Evolutionary conservation across 2,797 vertebrate species (phyloP), one percentile per base, ranked within the genome.

Genomic region (Enteromius viviparus): DNA sequence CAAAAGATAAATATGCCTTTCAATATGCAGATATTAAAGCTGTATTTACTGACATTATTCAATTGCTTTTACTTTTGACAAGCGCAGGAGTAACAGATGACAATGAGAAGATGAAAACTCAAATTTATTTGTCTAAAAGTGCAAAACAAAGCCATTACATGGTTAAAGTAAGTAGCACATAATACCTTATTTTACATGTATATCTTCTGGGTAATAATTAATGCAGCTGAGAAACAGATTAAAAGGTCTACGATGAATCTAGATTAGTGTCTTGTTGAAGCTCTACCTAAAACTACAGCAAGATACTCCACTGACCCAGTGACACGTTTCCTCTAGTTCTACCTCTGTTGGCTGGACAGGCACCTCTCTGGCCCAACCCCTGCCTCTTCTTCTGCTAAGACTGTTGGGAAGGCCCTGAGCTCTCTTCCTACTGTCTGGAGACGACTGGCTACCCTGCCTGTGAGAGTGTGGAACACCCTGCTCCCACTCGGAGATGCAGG

Each of bases 401-500:
- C 92, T 94, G 91, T 87, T 74, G 71, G 85, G 92, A 90, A 60
- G 92, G 91, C 89, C 94, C 81, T 92, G 90, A 78, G 91, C 90
- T 91, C 90, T 92, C 49, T 62, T 87, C 91, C 88, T 96, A 90
- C n/a, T 89, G 66, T 84, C 76, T 21, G 87, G 85, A 74, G 90
- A 85, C 21, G 88, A 84, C 42, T 84, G 81, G 82, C 92, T 92
- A 90, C 90, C 81, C 87, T 92, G 93, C 87, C 92, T 89, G 82
- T 86, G 82, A 87, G 89, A 91, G 88, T 94, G 84, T 64, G 96
- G 96, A 45, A 93, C 91, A 90, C 91, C 96, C 94, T 97, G 96
- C 93, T 99, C 97, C 97, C 97, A 99, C 4, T 97, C 93, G 60
- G 96, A 95, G 86, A 99, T 88, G 81, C 94, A 97, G 90, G 97